Conservation (phyloP, 2,888 invertebrate species). For the Megastigmus dorsalis region DNA sequence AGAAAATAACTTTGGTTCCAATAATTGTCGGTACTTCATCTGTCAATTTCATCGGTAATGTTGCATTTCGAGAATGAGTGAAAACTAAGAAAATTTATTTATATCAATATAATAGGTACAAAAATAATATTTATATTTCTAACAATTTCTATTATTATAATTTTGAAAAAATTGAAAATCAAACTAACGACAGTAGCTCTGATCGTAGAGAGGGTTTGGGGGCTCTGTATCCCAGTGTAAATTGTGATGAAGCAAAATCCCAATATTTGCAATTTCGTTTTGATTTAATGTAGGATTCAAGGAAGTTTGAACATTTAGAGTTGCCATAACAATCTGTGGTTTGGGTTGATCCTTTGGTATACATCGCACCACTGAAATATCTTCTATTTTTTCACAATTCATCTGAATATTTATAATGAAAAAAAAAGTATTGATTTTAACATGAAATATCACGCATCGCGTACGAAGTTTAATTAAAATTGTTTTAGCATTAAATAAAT, state of each 20-base stretch:
- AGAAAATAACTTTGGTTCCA: slow-evolving; percentile 84
- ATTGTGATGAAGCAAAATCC: slow-evolving; percentile 85
- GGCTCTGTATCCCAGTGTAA: slow-evolving; percentile 90
- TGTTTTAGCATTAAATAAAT: no score
- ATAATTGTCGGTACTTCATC: slow-evolving; percentile 81
- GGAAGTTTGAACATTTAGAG: slow-evolving; percentile 83
- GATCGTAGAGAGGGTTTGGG: slow-evolving; percentile 87
- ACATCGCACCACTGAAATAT: slow-evolving; percentile 79
- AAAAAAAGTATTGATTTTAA: no score
- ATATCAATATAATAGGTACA: no score
- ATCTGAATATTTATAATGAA: slow-evolving; percentile 65
- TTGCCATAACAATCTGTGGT: slow-evolving; percentile 86
- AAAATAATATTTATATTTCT: slow-evolving; percentile 53
- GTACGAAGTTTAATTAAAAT: no score
- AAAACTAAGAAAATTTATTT: slow-evolving; percentile 84
- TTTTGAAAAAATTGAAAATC: not conserved
- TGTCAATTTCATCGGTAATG: slow-evolving; percentile 90
- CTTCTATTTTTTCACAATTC: slow-evolving; percentile 79
- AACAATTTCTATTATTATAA: no score
- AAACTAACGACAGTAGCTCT: slow-evolving; percentile 90
- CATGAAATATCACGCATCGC: no score
- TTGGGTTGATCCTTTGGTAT: slow-evolving; percentile 76
- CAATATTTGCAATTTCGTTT: slow-evolving; percentile 91
- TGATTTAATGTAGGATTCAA: slow-evolving; percentile 85
- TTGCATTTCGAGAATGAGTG: slow-evolving; percentile 85